Conservation (phyloP, 2,888 invertebrate genomes). For the Lagria hirta region DNA sequence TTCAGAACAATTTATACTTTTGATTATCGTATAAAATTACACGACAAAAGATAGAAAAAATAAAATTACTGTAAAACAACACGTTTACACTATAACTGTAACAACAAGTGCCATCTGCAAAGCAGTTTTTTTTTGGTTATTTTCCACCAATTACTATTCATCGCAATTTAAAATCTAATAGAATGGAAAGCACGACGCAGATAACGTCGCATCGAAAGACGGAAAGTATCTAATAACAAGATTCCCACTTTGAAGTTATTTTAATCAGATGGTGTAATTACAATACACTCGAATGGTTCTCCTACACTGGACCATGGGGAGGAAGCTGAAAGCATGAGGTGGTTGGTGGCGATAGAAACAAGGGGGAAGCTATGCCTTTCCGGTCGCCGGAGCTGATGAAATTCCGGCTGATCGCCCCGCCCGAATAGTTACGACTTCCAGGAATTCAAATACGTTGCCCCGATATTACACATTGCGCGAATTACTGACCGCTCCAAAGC, state of each 20-base stretch:
- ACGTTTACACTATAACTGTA: no score
- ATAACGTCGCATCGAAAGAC: slow-evolving; percentile 16
- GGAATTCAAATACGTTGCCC: slow-evolving; percentile 51
- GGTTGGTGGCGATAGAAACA: slow-evolving; percentile 29
- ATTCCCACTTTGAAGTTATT: slow-evolving; percentile 55
- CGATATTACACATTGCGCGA: slow-evolving; percentile 53
- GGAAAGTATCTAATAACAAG: slow-evolving; percentile 49
- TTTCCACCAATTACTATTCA: no score
- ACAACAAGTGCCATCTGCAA: no score
- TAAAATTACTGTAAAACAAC: no score
- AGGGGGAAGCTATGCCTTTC: slow-evolving; percentile 59
- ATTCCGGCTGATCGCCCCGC: slow-evolving; percentile 53
- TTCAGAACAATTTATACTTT: no score
- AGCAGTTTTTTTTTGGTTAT: no score
- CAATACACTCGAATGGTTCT: slow-evolving; percentile 48
- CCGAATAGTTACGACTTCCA: slow-evolving; percentile 54
- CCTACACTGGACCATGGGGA: slow-evolving; percentile 20
- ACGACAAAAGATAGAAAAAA: no score
- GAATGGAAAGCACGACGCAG: slow-evolving; percentile 15
- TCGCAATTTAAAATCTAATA: no score
- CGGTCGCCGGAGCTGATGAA: slow-evolving; percentile 64
- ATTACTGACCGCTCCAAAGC: slow-evolving; percentile 39
- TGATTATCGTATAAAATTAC: no score
- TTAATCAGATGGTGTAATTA: slow-evolving; percentile 53
- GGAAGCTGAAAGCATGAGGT: no score